These are phyloP conservation scores for Polyommatus iphigenia DNA, from an alignment of 2,888 invertebrate species.

Conservation along the genomic window DNA sequence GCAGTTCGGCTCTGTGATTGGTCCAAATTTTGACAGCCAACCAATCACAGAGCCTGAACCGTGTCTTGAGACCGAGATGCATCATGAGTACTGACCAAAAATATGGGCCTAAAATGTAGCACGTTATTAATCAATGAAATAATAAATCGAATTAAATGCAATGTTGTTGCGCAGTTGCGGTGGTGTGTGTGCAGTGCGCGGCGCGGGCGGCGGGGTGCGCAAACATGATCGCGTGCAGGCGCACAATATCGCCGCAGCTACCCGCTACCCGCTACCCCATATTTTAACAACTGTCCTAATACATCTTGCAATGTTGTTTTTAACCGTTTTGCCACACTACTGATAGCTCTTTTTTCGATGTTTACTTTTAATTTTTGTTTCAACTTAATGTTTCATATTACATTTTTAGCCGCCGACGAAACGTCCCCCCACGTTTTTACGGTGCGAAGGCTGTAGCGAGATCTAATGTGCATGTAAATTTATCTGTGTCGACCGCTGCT, in stretches of 20 bases:
- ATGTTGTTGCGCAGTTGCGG: conserved; percentile 34
- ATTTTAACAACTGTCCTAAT: conserved; percentile 81
- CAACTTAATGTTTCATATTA: conserved; percentile 51
- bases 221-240: conserved; percentile 71
- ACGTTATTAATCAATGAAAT: conserved; percentile 40
- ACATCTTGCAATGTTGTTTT: conserved; percentile 80
- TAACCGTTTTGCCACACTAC: conserved; percentile 76
- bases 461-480: conserved; percentile 71
- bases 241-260: conserved; percentile 68
- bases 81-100: too few relatives aligned
- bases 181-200: conserved; percentile 34
- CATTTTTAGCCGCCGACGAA: conserved; percentile 33
- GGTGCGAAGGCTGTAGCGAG: conserved; percentile 42
- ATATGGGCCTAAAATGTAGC: conserved; percentile 9
- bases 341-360: conserved; percentile 72
- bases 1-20: too few relatives aligned
- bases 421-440: conserved; percentile 41
- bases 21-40: too few relatives aligned
- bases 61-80: too few relatives aligned
- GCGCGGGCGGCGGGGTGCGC: conserved; percentile 49
- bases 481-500: conserved; percentile 68
- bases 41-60: too few relatives aligned
- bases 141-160: conserved; percentile 38
- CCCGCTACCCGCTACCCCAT: conserved; percentile 73
- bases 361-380: conserved; percentile 77